These are phyloP conservation scores for Denticeps clupeoides DNA, from an alignment of 2,797 vertebrate genomes.

Conservation along the genomic window DNA sequence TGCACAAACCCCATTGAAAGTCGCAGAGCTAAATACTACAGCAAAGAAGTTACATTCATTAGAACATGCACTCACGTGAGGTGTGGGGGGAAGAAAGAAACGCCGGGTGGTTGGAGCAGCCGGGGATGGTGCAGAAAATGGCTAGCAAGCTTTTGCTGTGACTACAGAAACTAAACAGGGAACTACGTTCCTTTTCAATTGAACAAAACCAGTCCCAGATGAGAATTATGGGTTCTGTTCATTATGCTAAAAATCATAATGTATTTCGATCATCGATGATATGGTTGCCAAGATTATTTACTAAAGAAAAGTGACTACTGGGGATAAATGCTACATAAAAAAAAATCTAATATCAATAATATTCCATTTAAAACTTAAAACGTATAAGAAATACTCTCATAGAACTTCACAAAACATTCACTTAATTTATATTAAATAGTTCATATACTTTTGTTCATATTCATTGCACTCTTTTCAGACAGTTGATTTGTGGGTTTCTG, in stretches of 20 bases:
- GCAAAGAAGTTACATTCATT: slow-evolving; percentile 63
- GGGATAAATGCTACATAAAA: slow-evolving; percentile 2
- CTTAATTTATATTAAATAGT: slow-evolving; percentile 24
- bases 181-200: slow-evolving; percentile 15
- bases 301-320: slow-evolving; percentile 11
- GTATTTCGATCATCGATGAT: slow-evolving; percentile 12
- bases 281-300: slow-evolving; percentile 11
- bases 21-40: slow-evolving; percentile 68
- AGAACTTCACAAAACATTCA: slow-evolving; percentile 13
- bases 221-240: too few relatives aligned
- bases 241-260: too few relatives aligned
- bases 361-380: too few relatives aligned
- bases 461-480: slow-evolving; percentile 24
- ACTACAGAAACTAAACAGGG: slow-evolving; percentile 16
- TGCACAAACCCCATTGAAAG: slow-evolving; percentile 64
- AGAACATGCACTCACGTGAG: slow-evolving; percentile 68
- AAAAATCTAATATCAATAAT: too few relatives aligned
- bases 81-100: slow-evolving; percentile 36
- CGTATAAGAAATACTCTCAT: slow-evolving; percentile 10
- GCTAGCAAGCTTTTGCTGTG: slow-evolving; percentile 12
- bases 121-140: slow-evolving; percentile 40
- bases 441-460: slow-evolving; percentile 15
- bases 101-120: too few relatives aligned
- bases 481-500: slow-evolving; percentile 8
- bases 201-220: too few relatives aligned